Percentiles rank a stretch among this genome's conserved stretches.
phyloP scores from a whole-genome alignment of 2,797 vertebrate genomes.

The Eurystomus glaucurus region DNA sequence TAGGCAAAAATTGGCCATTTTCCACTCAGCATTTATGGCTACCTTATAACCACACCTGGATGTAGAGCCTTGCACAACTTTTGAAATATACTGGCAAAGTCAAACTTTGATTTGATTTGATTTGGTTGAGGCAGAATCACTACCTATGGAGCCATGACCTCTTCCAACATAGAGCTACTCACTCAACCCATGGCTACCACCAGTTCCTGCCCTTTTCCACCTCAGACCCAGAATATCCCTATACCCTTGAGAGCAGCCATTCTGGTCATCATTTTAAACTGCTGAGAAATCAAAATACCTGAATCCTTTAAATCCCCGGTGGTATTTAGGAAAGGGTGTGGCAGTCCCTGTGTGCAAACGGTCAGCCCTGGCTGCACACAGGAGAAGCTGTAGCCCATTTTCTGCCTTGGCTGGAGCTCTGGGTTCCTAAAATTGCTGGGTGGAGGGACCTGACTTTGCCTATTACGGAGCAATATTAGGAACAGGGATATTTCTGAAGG shows the following conservation, averaged over 20 bases:
- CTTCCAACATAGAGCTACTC: fast-evolving
- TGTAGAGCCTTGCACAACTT: background rate
- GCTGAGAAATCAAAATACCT: background rate
- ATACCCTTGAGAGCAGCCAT: background rate
- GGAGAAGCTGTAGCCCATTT: background rate
- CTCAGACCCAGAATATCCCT: background rate
- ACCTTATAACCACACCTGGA: background rate
- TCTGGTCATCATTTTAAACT: background rate
- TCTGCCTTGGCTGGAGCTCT: background rate
- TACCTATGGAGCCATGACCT: background rate
- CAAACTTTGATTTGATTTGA: background rate
- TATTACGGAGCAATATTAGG: background rate
- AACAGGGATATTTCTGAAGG: background rate
- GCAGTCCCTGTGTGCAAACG: background rate
- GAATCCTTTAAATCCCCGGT: background rate
- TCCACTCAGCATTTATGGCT: background rate
- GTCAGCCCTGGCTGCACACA: background rate
- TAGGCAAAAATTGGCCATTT: background rate
- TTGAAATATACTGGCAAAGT: background rate
- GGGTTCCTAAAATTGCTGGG: background rate
- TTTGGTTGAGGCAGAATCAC: background rate
- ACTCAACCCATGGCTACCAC: background rate
- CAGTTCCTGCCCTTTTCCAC: background rate
- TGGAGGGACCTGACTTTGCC: background rate
- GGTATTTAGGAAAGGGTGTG: background rate